Percentiles rank a stretch among this genome's conserved stretches.
Conservation (phyloP, 1,140 invertebrate species). For the Caenorhabditis remanei region DNA sequence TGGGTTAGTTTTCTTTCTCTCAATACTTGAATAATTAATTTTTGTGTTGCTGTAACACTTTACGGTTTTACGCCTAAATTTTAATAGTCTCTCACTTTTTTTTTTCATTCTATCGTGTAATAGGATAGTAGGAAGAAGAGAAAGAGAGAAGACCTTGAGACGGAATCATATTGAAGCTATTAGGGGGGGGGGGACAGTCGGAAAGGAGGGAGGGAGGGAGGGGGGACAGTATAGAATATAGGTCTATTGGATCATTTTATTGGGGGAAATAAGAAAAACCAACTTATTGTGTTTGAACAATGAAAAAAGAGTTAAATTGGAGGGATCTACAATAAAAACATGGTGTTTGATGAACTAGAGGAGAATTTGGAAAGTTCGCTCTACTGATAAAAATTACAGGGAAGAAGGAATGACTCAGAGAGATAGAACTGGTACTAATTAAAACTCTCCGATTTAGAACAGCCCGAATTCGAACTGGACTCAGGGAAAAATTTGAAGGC, state of each 20-base stretch:
- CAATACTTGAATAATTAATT: too few relatives aligned
- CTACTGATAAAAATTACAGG: too few relatives aligned
- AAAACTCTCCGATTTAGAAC: too few relatives aligned
- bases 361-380: too few relatives aligned
- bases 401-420: too few relatives aligned
- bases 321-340: too few relatives aligned
- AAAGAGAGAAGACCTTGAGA: conserved; percentile 35
- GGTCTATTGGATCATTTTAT: conserved; percentile 45
- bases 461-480: too few relatives aligned
- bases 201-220: neutral
- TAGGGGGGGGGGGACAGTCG: neutral
- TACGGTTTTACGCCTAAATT: conserved; percentile 43
- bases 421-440: too few relatives aligned
- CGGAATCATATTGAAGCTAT: conserved; percentile 47
- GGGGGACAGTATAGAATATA: conserved; percentile 30
- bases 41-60: neutral
- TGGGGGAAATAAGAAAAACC: neutral
- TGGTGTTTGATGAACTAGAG: too few relatives aligned
- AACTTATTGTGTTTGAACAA: neutral
- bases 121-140: conserved; percentile 16
- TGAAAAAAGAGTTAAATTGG: too few relatives aligned
- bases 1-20: conserved; percentile 47
- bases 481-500: too few relatives aligned
- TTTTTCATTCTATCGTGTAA: conserved; percentile 25
- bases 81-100: conserved; percentile 45